Evolutionary conservation across 2,888 invertebrate species (phyloP).

Genomic region (Drosophila emarginata): DNA sequence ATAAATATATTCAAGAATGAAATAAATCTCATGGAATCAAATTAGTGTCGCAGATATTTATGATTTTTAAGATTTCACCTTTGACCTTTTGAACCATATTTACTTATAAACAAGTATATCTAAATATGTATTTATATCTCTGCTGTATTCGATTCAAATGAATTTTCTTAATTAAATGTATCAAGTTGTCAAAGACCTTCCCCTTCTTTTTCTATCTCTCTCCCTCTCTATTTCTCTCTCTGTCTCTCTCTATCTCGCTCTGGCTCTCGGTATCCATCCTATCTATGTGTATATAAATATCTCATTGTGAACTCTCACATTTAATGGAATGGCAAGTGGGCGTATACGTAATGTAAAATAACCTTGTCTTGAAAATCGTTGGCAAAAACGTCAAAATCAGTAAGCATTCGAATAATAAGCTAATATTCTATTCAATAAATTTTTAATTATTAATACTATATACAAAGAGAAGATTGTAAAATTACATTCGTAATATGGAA

Average conservation of each 20-base stretch:
- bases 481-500: neutral
- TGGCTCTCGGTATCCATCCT: slow-evolving; percentile 39
- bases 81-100: neutral
- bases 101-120: neutral
- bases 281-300: slow-evolving; percentile 48
- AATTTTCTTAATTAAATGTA: neutral
- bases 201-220: neutral
- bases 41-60: neutral
- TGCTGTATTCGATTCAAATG: neutral
- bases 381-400: neutral
- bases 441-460: neutral
- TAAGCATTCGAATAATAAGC: neutral
- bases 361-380: slow-evolving; percentile 34
- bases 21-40: too few species aligned
- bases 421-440: neutral
- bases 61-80: neutral
- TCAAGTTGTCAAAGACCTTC: neutral
- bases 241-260: neutral
- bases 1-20: too few species aligned
- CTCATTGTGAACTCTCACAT: slow-evolving; percentile 64
- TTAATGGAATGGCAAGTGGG: slow-evolving; percentile 34
- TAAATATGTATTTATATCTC: too few species aligned
- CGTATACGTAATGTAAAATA: slow-evolving; percentile 47
- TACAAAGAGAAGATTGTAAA: neutral
- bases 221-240: too few species aligned